phyloP scores from a whole-genome alignment of 2,113 vertebrate species.

The Tyrannus savana region DNA sequence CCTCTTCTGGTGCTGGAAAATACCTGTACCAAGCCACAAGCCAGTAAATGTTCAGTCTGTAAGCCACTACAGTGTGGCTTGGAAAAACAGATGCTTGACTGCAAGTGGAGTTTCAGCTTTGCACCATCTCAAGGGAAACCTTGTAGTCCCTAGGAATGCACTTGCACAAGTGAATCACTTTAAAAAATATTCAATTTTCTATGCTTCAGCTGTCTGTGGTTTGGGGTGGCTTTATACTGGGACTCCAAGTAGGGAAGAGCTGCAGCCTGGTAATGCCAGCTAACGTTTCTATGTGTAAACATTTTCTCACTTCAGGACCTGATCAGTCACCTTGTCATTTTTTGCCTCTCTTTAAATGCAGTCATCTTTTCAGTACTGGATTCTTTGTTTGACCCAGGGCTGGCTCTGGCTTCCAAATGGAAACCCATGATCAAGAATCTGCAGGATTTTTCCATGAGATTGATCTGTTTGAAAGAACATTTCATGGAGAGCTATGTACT shows the following conservation, averaged over 20 bases:
- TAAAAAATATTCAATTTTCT: constrained; percentile 1
- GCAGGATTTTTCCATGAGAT: not conserved
- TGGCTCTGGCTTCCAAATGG: constrained; percentile 22
- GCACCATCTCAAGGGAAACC: not conserved
- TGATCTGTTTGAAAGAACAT: not conserved
- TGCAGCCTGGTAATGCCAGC: not conserved
- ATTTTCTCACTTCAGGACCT: not conserved
- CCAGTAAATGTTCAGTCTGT: not conserved
- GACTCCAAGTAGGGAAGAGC: not conserved
- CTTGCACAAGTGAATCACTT: not conserved
- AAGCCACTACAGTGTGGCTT: not conserved
- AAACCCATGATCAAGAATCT: not conserved
- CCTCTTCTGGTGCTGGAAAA: not conserved
- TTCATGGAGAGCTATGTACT: not conserved
- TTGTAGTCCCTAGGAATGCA: constrained; percentile 19
- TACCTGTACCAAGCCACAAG: not conserved
- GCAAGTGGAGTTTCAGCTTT: constrained; percentile 16
- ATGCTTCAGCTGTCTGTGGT: not conserved
- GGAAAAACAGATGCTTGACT: not conserved
- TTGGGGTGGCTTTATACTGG: not conserved
- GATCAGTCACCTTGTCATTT: not conserved
- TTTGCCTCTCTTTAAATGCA: constrained; percentile 31
- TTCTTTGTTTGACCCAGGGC: constrained; percentile 31
- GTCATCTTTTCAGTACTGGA: not conserved
- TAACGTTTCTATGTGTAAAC: not conserved